Evolutionary conservation across 2,888 invertebrate genomes (phyloP), one percentile per base, ranked within the genome.

Genomic region (Raillietiella orientalis): DNA sequence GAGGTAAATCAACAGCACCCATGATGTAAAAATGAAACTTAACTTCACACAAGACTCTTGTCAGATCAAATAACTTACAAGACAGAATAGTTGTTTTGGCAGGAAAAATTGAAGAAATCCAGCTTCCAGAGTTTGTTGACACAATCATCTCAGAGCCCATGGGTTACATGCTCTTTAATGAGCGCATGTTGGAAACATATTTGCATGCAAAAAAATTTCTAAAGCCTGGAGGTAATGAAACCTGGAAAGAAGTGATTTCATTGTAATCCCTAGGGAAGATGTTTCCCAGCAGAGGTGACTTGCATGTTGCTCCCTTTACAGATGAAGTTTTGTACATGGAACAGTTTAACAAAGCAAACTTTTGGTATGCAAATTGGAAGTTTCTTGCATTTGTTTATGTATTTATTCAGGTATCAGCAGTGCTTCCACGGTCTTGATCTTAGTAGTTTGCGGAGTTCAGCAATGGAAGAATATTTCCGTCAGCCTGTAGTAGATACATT

Each of bases 91-190:
- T 66, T 33, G 87, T 96, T 4, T 66, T 96, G 37, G 71, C 90
- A 6, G 93, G 90, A 3, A 96, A 96, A 57, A 82, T 96, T 32
- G 96, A 96, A 48, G 96, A 96, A 52, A 75, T 96, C 23, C 72
- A 74, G 36, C 52, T 96, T 33, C 84, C 90, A 2, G 90, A 93
- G 46, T 61, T 58, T 6, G 22, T 96, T 12, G 93, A 96, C 50
- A 66, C 87, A 22, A 90, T 96, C 38, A 77, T 96, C 36, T 90
- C 87, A 2, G 96, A 96, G 50, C 93, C 93, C 0, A 96, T 96
- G 93, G 93, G 93, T n/a, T 96, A 96, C 46, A 93, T 96, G 93
- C 52, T 96, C 29, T 87, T 87, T 47, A 96, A 96, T 52, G 93
- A 96, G 47, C 58, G 93, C 33, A 96, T 96, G 96, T 55, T 96